These are phyloP conservation scores for Ptychodera flava DNA, from an alignment of 35 echinoderm and acorn worm genomes.

Conservation along the genomic window DNA sequence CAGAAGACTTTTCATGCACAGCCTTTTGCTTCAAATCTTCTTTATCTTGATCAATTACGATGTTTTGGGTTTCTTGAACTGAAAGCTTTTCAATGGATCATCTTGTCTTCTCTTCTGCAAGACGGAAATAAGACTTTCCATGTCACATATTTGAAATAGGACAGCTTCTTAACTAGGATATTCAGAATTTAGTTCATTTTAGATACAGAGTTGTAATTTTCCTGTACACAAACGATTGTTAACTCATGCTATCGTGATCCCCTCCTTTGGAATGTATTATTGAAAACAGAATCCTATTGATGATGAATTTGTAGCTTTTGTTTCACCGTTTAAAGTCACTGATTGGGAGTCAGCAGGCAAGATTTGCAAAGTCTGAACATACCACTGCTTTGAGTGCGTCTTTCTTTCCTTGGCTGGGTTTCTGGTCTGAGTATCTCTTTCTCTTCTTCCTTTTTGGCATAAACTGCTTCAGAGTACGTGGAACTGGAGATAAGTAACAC, in stretches of 20 bases:
- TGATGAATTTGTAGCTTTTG: too few relatives aligned
- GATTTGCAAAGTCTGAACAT: too few relatives aligned
- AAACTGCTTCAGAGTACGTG: not conserved
- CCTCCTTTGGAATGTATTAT: constrained; percentile 3
- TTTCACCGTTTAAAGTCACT: too few relatives aligned
- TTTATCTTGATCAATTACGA: too few relatives aligned
- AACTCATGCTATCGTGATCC: not conserved
- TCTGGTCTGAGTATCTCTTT: not conserved
- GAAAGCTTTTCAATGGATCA: constrained; percentile 74
- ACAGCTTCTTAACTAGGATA: not conserved
- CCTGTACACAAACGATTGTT: not conserved
- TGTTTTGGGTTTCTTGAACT: constrained; percentile 43
- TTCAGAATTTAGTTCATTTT: constrained; percentile 23
- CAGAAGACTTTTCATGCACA: too few relatives aligned
- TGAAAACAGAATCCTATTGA: too few relatives aligned
- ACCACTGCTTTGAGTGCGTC: not conserved
- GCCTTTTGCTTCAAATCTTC: too few relatives aligned
- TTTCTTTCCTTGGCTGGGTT: not conserved
- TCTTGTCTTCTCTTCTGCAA: constrained; percentile 56
- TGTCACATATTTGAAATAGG: not conserved
- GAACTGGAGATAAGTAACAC: too few relatives aligned
- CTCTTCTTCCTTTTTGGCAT: not conserved
- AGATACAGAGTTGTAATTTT: not conserved
- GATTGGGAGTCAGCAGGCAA: too few relatives aligned
- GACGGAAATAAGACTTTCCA: not conserved